Percentiles rank a stretch among this genome's conserved stretches.
Conservation (phyloP, 2,113 vertebrate species). For the Siniperca chuatsi region DNA sequence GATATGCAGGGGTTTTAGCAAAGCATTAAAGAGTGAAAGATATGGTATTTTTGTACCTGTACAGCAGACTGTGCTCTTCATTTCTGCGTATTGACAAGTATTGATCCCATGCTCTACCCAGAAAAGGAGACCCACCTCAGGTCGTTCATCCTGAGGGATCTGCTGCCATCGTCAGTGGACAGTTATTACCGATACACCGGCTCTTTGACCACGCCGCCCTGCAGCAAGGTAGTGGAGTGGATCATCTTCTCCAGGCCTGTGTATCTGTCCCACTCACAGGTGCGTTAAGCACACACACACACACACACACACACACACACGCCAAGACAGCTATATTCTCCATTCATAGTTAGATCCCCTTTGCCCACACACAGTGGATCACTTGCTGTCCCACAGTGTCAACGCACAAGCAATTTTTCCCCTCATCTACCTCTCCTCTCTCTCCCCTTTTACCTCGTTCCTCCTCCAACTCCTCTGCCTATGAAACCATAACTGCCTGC, state of each 20-base stretch:
- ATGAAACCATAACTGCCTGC: constrained; percentile 64
- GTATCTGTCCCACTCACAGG: constrained; percentile 95
- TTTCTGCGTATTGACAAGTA: constrained; percentile 31
- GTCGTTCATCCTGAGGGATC: constrained; percentile 93
- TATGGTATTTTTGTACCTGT: not conserved
- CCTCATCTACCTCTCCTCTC: constrained; percentile 46
- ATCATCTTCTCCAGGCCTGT: constrained; percentile 95
- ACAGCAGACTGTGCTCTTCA: not conserved
- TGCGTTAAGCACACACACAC: constrained; percentile 66
- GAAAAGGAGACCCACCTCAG: constrained; percentile 98
- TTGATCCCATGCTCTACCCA: constrained; percentile 71
- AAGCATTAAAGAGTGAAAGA: not conserved
- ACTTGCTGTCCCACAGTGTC: constrained; percentile 52
- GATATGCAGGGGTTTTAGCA: constrained; percentile 33
- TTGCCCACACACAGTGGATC: constrained; percentile 62
- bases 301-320: constrained; percentile 28
- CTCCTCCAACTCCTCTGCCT: constrained; percentile 60
- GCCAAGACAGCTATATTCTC: constrained; percentile 44
- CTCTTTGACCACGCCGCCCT: constrained; percentile 96
- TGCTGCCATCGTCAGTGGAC: constrained; percentile 91
- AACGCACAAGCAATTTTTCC: constrained; percentile 54
- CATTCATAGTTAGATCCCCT: constrained; percentile 62
- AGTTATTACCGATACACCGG: constrained; percentile 97
- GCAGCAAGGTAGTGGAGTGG: constrained; percentile 98
- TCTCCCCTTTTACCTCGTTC: constrained; percentile 41